A percentile compares a stretch with the other conserved stretches of the same genome.
These are phyloP conservation scores for Micrasema longulum DNA, from an alignment of 1,140 invertebrate genomes.

Conservation along the genomic window DNA sequence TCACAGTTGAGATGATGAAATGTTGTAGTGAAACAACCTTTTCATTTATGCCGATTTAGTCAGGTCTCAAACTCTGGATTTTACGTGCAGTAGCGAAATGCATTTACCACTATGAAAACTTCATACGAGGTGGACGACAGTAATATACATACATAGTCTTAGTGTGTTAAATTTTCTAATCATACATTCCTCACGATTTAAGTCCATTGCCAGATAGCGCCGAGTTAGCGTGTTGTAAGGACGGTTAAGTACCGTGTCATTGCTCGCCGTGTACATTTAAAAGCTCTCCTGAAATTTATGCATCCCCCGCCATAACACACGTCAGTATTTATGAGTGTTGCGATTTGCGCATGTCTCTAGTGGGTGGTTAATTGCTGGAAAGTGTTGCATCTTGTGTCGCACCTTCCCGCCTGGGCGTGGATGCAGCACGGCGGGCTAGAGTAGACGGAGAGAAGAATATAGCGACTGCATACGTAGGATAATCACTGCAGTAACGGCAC, in stretches of 20 bases:
- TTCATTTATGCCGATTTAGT: no score
- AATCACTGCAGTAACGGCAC: slow-evolving; percentile 39
- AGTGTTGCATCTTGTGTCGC: slow-evolving; percentile 37
- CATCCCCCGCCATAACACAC: slow-evolving; percentile 24
- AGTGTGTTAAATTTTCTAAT: no score
- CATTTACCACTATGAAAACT: no score
- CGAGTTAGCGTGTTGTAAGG: background rate
- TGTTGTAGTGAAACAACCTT: no score
- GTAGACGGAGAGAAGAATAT: background rate
- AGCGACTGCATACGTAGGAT: slow-evolving; percentile 12
- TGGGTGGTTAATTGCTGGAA: slow-evolving; percentile 50
- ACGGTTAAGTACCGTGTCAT: background rate
- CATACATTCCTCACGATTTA: no score
- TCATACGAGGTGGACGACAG: no score
- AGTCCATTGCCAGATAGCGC: background rate
- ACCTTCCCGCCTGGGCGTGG: slow-evolving; percentile 27
- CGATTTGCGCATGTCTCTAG: slow-evolving; percentile 28
- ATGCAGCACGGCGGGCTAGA: background rate
- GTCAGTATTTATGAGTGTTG: slow-evolving; percentile 35
- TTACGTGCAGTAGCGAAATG: no score
- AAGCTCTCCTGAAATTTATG: background rate
- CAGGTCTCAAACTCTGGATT: no score
- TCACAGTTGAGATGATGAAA: no score
- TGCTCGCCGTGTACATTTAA: background rate
- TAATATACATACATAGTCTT: no score